Conservation (phyloP, 2,113 vertebrate species). For the Rhodinocichla rosea region DNA sequence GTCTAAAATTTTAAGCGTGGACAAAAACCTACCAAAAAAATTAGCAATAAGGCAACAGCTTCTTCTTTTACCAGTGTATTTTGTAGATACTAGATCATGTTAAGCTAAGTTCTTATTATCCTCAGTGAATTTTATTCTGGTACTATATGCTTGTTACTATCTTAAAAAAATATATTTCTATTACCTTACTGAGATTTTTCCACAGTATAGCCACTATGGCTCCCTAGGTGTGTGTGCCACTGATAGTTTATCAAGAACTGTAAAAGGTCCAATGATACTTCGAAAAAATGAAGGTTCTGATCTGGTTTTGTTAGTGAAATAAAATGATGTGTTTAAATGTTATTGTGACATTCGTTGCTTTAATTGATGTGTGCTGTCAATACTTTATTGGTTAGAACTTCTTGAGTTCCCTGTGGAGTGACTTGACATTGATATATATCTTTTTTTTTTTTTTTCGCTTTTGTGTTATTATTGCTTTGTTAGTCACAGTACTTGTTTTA, state of each 20-base stretch:
- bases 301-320: neutral
- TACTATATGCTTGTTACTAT: conserved; percentile 47
- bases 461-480: neutral
- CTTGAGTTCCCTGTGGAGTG: neutral
- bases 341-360: conserved; percentile 15
- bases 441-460: neutral
- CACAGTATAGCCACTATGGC: neutral
- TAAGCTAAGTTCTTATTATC: conserved; percentile 19
- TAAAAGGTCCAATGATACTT: neutral
- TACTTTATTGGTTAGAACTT: conserved; percentile 20
- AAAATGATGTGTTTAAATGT: conserved; percentile 11
- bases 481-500: neutral
- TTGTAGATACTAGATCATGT: conserved; percentile 8
- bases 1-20: conserved; percentile 35
- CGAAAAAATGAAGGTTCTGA: neutral
- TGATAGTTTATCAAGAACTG: neutral
- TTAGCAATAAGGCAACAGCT: conserved; percentile 50
- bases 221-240: neutral
- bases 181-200: conserved; percentile 23
- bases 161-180: neutral
- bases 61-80: conserved; percentile 45
- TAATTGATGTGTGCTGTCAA: conserved; percentile 14
- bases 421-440: neutral
- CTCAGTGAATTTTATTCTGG: conserved; percentile 4
- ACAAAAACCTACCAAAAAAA: conserved; percentile 13